Conservation (phyloP, 2,888 invertebrate species). For the Dasypolia templi region DNA sequence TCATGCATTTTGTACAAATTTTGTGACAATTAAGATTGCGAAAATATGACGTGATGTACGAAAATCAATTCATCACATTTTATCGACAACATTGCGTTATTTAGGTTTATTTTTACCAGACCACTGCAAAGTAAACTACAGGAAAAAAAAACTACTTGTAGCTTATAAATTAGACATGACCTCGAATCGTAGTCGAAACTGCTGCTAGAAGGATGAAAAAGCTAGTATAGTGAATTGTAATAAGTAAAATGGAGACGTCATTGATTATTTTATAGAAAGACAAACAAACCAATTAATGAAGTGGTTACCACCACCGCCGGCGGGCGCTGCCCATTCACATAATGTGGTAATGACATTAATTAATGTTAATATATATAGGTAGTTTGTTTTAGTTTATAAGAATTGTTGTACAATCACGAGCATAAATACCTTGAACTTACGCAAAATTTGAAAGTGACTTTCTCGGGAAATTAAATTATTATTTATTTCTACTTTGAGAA, state of each 20-base stretch:
- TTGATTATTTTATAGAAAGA: background rate
- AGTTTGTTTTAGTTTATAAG: background rate
- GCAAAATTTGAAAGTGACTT: background rate
- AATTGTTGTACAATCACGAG: background rate
- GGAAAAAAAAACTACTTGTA: conserved; percentile 17
- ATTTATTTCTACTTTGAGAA: background rate
- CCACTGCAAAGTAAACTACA: conserved; percentile 43
- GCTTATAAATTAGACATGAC: conserved; percentile 30
- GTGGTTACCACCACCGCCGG: background rate
- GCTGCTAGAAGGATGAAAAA: background rate
- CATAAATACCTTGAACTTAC: background rate
- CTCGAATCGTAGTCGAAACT: conserved; percentile 23
- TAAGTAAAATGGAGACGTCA: background rate
- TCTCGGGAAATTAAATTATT: background rate
- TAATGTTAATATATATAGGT: too few species aligned
- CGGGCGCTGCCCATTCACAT: background rate
- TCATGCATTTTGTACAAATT: background rate
- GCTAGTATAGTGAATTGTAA: background rate
- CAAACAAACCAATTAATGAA: background rate
- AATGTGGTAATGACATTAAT: too few species aligned
- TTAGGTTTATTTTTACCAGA: conserved; percentile 27
- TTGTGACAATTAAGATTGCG: background rate
- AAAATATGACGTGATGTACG: background rate
- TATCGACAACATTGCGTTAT: conserved; percentile 1
- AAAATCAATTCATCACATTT: background rate